phyloP scores from a whole-genome alignment of 2,888 invertebrate species.

The Calameuta idolon region DNA sequence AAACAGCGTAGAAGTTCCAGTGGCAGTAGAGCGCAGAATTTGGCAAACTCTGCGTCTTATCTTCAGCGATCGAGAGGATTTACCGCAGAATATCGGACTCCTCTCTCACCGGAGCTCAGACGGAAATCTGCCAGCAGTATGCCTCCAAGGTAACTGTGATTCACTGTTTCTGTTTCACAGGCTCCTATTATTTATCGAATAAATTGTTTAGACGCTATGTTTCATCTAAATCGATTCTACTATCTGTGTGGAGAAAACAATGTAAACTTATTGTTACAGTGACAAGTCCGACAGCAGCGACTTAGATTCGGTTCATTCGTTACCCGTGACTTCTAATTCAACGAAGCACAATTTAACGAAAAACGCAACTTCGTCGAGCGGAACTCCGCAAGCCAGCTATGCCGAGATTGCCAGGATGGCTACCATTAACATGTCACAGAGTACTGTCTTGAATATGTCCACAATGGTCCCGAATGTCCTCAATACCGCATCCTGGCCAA shows the following conservation, averaged over 20 bases:
- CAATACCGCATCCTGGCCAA: constrained; percentile 54
- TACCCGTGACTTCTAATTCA: constrained; percentile 74
- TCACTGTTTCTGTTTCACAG: neutral
- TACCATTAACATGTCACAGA: constrained; percentile 58
- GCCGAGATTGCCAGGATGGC: constrained; percentile 83
- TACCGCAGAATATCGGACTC: constrained; percentile 56
- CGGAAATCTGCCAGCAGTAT: constrained; percentile 82
- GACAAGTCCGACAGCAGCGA: constrained; percentile 89
- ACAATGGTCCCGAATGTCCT: constrained; percentile 54
- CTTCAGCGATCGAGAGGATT: constrained; percentile 60
- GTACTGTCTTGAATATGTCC: constrained; percentile 53
- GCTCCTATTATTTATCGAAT: neutral
- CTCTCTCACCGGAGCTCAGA: constrained; percentile 65
- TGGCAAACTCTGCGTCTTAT: constrained; percentile 58
- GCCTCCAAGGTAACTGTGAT: constrained; percentile 71
- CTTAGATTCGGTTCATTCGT: constrained; percentile 86
- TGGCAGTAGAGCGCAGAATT: constrained; percentile 62
- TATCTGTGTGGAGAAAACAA: neutral
- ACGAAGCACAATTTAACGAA: constrained; percentile 62
- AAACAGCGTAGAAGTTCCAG: constrained; percentile 69
- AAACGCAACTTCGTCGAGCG: constrained; percentile 61
- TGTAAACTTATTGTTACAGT: constrained; percentile 41
- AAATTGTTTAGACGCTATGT: neutral
- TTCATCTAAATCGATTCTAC: neutral
- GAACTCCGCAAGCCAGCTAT: constrained; percentile 76